Percentiles rank a stretch among this genome's conserved stretches.
phyloP scores from a whole-genome alignment of 2,888 invertebrate species.

The Synergus itoensis region DNA sequence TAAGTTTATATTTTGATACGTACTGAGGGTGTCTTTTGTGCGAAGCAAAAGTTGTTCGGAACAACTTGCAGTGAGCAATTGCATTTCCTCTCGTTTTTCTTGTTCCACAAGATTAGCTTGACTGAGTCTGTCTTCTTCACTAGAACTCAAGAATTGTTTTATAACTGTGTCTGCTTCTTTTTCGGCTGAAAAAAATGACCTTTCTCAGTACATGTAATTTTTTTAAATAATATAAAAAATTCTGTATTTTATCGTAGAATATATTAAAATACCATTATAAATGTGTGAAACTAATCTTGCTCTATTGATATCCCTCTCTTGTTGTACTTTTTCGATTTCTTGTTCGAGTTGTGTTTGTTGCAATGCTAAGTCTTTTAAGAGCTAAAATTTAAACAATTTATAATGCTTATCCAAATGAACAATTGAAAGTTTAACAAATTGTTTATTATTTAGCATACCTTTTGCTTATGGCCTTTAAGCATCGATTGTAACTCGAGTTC shows the following conservation, averaged over 20 bases:
- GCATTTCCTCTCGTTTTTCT: constrained; percentile 84
- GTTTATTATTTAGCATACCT: constrained; percentile 73
- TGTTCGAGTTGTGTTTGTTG: constrained; percentile 84
- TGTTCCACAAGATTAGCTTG: constrained; percentile 82
- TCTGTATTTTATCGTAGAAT: background rate
- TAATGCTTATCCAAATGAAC: background rate
- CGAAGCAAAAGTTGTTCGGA: constrained; percentile 79
- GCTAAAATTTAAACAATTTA: constrained; percentile 68
- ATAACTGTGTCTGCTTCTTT: constrained; percentile 84
- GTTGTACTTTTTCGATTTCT: constrained; percentile 85
- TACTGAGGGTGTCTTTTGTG: constrained; percentile 83
- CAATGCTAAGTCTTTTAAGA: constrained; percentile 80
- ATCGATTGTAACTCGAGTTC: constrained; percentile 84
- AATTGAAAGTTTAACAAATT: background rate
- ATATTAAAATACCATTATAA: constrained; percentile 65
- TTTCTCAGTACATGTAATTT: background rate
- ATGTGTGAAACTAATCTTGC: constrained; percentile 69
- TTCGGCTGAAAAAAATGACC: constrained; percentile 79
- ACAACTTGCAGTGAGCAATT: constrained; percentile 81
- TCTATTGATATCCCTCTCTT: constrained; percentile 80
- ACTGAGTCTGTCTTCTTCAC: constrained; percentile 81
- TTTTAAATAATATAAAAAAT: too few relatives aligned
- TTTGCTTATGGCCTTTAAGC: constrained; percentile 83
- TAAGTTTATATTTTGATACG: constrained; percentile 54
- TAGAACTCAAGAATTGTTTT: constrained; percentile 82